Evolutionary conservation across 2,888 invertebrate species (phyloP).

Genomic region (Gymnocheta viridis): DNA sequence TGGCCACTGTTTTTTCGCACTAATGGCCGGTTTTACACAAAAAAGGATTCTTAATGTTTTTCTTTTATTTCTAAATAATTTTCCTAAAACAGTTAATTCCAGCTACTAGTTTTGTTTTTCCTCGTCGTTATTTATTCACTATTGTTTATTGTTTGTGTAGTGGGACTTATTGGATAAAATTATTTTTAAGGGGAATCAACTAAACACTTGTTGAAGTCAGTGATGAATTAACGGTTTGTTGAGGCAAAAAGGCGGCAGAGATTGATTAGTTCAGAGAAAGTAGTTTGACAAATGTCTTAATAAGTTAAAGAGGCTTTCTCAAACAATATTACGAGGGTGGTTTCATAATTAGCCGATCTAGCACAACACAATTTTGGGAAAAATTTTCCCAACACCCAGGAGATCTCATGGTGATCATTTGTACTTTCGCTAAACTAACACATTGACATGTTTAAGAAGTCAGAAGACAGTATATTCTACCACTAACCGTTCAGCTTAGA

Average conservation of each 20-base stretch:
- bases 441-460: too few relatives aligned
- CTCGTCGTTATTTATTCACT: neutral
- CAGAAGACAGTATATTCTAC: too few relatives aligned
- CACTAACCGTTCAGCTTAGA: too few relatives aligned
- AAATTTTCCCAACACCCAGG: too few relatives aligned
- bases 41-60: neutral
- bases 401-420: too few relatives aligned
- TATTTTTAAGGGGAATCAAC: slow-evolving; percentile 16
- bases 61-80: neutral
- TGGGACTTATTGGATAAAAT: neutral
- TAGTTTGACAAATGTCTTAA: neutral
- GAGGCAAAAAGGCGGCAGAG: neutral
- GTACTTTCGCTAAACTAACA: too few relatives aligned
- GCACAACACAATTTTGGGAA: too few relatives aligned
- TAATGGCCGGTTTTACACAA: neutral
- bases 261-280: slow-evolving; percentile 21
- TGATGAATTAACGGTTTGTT: slow-evolving; percentile 12
- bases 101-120: slow-evolving; percentile 57
- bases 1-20: neutral
- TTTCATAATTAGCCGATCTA: too few relatives aligned
- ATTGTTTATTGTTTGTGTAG: neutral
- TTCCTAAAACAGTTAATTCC: slow-evolving; percentile 59
- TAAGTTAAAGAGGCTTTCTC: neutral
- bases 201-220: slow-evolving; percentile 42
- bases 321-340: neutral